These are phyloP conservation scores for Bombus superbus DNA, from an alignment of 1,140 invertebrate species.

Conservation along the genomic window DNA sequence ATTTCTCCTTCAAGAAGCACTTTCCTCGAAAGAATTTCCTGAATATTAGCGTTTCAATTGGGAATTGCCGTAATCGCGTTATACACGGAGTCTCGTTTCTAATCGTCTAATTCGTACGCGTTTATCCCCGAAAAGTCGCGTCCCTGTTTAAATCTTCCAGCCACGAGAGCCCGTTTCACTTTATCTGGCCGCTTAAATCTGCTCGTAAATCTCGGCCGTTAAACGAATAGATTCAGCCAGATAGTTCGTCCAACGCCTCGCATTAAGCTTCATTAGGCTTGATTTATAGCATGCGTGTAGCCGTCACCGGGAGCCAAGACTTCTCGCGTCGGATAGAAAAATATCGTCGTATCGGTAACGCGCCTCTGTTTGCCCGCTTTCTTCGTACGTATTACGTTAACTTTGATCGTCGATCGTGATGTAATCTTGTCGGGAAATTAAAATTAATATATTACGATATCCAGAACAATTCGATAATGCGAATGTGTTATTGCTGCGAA, in stretches of 20 bases:
- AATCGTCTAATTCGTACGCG: not conserved
- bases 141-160: not conserved
- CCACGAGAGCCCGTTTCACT: not conserved
- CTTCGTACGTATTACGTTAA: accelerated
- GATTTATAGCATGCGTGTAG: not conserved
- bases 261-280: slow-evolving; percentile 31
- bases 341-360: not conserved
- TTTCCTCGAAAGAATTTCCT: not conserved
- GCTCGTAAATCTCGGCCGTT: slow-evolving; percentile 15
- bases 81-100: not conserved
- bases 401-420: accelerated
- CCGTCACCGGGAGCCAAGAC: not conserved
- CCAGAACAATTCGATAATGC: no score
- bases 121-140: not conserved
- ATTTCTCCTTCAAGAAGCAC: accelerated
- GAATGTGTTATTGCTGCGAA: no score
- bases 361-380: no score
- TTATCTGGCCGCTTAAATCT: slow-evolving; percentile 23
- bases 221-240: slow-evolving; percentile 13
- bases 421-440: no score
- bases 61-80: not conserved
- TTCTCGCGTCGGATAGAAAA: not conserved
- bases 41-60: not conserved
- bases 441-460: accelerated
- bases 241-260: not conserved